phyloP scores from a whole-genome alignment of 2,888 invertebrate species.

The Andrena bicolor region DNA sequence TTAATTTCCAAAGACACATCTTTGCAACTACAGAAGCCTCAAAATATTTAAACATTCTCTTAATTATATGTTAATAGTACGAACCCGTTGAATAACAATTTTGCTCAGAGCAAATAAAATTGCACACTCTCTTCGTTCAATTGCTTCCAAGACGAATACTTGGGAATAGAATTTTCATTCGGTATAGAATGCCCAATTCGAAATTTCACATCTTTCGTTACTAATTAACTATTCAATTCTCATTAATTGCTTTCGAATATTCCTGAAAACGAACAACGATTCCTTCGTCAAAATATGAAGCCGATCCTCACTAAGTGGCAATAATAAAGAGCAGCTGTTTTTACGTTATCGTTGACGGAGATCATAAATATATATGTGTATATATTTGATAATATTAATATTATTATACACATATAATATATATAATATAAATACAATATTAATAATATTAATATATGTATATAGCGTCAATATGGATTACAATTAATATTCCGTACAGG shows the following conservation, averaged over 20 bases:
- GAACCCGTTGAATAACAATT: conserved; percentile 35
- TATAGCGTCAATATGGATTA: conserved; percentile 51
- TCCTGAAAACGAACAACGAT: conserved; percentile 22
- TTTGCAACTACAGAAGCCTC: conserved; percentile 52
- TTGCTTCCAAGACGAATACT: conserved; percentile 21
- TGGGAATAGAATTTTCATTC: conserved; percentile 23
- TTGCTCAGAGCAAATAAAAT: conserved; percentile 35
- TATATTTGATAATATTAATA: conserved; percentile 53
- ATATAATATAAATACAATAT: conserved; percentile 58
- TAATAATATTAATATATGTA: conserved; percentile 60
- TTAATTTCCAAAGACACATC: conserved; percentile 32
- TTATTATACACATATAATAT: conserved; percentile 60
- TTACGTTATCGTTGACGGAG: conserved; percentile 31
- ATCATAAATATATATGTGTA: conserved; percentile 30
- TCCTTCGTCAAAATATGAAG: conserved; percentile 43
- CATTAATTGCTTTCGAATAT: not conserved
- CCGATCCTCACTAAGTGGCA: conserved; percentile 53
- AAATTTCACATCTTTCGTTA: conserved; percentile 13
- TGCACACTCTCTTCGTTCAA: not conserved
- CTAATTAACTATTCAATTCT: conserved; percentile 1
- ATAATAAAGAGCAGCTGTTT: conserved; percentile 33
- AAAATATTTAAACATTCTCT: conserved; percentile 30
- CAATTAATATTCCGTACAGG: conserved; percentile 57
- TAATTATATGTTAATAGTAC: conserved; percentile 32
- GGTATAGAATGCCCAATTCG: conserved; percentile 23